Evolutionary conservation across 2,113 vertebrate genomes (phyloP), one percentile per base, ranked within the genome.

Genomic region (Dissostichus mawsoni): DNA sequence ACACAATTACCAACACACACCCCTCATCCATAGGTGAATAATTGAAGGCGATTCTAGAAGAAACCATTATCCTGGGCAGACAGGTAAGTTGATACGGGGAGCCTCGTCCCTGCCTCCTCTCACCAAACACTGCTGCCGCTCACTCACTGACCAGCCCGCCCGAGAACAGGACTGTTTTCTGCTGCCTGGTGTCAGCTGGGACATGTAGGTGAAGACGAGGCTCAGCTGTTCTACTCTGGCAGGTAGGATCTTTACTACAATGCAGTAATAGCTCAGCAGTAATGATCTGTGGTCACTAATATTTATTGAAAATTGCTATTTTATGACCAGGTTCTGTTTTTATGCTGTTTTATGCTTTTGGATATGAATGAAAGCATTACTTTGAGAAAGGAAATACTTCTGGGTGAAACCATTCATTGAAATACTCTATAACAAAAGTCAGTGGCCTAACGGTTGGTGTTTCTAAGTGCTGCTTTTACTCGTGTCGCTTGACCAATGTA

Each of bases 11-110:
- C 7, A 13, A 44, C 59, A 56, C 44, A 65, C 59, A 56, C 47
- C 45, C 58, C 56, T 36, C 69, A 59, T 62, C 58, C 51, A 62
- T 85, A 91, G 91, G 95, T 98, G 94, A 98, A 98, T 98, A 96
- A 98, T 99, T 96, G 91, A 98, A 95, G 90, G 79, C 18, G 89
- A 86, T 96, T 96, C 96, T 92, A 95, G 94, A 95, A 95, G 96
- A 96, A 95, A 96, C 95, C 94, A 93, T 96, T 96, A 97, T 96
- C 95, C 94, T 82, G 89, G 81, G 82, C 90, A 94, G 96, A 94
- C 95, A 94, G 92, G 97, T 97, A 98, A 99, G 94, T 69, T 92
- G 92, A 96, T 97, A 95, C 90, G 80, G 76, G 62, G 84, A 84
- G 69, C 78, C 81, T 82, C 8, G 29, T 83, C 74, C 62, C 48